phyloP scores from a whole-genome alignment of 1,140 invertebrate genomes.

The Brachystomella parvula region DNA sequence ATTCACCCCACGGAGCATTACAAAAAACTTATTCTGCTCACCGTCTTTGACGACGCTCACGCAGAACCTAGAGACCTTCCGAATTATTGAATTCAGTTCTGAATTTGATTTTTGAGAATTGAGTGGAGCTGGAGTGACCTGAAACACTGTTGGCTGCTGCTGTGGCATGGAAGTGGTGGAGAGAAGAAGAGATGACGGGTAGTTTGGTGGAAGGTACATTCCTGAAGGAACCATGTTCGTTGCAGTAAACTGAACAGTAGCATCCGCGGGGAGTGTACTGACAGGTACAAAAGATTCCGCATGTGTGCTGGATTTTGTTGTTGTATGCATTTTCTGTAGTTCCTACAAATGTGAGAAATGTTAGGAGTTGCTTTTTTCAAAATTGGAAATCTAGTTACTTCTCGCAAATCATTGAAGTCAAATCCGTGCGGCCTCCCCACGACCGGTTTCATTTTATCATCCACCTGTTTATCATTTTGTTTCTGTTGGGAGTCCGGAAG shows the following conservation, averaged over 20 bases:
- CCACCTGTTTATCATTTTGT: neutral
- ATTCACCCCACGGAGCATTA: too few relatives aligned
- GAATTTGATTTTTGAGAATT: neutral
- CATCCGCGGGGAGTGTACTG: too few relatives aligned
- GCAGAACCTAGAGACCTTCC: neutral
- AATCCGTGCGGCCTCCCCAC: neutral
- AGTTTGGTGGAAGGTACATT: neutral
- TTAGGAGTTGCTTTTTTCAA: too few relatives aligned
- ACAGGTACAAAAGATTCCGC: neutral
- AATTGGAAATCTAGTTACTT: too few relatives aligned
- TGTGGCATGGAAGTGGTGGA: neutral
- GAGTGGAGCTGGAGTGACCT: neutral
- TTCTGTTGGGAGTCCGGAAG: too few relatives aligned
- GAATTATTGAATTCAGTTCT: neutral
- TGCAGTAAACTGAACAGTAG: neutral
- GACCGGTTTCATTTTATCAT: neutral
- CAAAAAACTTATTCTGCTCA: too few relatives aligned
- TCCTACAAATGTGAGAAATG: too few relatives aligned
- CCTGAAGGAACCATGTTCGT: neutral
- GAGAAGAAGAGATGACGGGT: neutral
- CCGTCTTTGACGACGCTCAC: conserved; percentile 1
- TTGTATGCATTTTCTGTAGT: neutral
- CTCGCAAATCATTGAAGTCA: conserved; percentile 9
- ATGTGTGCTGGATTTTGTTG: neutral
- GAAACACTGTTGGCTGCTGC: neutral